Evolutionary conservation across 2,888 invertebrate genomes (phyloP).

Genomic region (Heteromyza rotundicornis): DNA sequence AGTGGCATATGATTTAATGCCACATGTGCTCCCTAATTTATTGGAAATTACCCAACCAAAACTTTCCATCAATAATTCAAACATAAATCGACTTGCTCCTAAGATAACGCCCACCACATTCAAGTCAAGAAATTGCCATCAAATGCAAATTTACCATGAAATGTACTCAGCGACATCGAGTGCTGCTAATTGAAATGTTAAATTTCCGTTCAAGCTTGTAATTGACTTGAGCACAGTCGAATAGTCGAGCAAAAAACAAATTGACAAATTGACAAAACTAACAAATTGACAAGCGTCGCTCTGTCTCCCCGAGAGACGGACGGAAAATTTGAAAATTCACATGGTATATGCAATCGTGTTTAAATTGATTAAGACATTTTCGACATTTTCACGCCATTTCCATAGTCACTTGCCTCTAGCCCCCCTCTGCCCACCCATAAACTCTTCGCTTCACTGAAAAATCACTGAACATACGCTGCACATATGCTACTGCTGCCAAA

Average conservation of each 20-base stretch:
- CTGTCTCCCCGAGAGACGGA: no score
- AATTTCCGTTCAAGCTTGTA: constrained; percentile 62
- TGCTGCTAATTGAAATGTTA: constrained; percentile 54
- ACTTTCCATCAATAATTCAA: not conserved
- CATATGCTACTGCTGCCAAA: constrained; percentile 10
- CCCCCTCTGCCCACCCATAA: not conserved
- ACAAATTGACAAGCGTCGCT: constrained; percentile 7
- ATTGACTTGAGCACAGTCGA: constrained; percentile 48
- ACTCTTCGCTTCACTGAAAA: not conserved
- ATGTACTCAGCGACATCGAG: not conserved
- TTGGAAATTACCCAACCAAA: no score
- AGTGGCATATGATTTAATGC: not conserved
- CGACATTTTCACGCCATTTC: constrained; percentile 42
- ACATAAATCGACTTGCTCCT: not conserved
- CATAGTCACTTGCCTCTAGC: no score
- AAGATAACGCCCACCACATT: not conserved
- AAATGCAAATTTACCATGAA: not conserved
- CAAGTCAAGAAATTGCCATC: not conserved
- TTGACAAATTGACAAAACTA: not conserved
- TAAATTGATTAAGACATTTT: constrained; percentile 54
- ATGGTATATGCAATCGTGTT: no score
- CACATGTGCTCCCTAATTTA: no score
- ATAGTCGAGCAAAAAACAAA: not conserved
- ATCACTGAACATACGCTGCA: constrained; percentile 9
- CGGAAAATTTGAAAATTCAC: no score